These are phyloP conservation scores for Heliconius melpomene DNA, from an alignment of 1,140 invertebrate species.

Conservation along the genomic window DNA sequence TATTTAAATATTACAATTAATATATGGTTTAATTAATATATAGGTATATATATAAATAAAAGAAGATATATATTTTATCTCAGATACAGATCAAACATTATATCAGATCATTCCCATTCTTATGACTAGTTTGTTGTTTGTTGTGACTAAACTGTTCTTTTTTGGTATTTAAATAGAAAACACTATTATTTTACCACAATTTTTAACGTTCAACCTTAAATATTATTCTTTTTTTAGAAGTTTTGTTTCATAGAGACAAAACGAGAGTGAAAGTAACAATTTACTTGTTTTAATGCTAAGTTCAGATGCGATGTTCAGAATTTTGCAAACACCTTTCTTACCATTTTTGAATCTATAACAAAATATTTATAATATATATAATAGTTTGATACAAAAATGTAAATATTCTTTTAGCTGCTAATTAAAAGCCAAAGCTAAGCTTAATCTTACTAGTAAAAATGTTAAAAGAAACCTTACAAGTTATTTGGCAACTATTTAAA, in stretches of 20 bases:
- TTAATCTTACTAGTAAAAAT: background rate
- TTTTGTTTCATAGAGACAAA: no score
- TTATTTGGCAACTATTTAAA: constrained; percentile 9
- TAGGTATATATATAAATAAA: background rate
- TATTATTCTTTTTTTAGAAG: no score
- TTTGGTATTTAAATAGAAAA: background rate
- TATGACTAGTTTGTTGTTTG: background rate
- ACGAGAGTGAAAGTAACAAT: no score
- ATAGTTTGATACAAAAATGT: background rate
- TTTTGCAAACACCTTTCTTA: constrained; percentile 6
- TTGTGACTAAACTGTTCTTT: background rate
- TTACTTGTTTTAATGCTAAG: no score
- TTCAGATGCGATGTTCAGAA: background rate
- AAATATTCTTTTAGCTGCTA: background rate
- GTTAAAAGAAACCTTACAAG: background rate
- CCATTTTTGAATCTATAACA: constrained; percentile 14
- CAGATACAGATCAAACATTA: constrained; percentile 8
- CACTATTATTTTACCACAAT: no score
- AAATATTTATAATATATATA: background rate
- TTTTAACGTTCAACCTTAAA: no score
- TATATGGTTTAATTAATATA: no score
- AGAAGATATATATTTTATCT: background rate
- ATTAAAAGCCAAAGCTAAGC: background rate
- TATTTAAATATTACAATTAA: background rate
- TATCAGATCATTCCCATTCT: constrained; percentile 21